Percentiles rank a stretch among this genome's conserved stretches.
Evolutionary conservation across 2,797 vertebrate genomes (phyloP).

Genomic region (Trematomus bernacchii): DNA sequence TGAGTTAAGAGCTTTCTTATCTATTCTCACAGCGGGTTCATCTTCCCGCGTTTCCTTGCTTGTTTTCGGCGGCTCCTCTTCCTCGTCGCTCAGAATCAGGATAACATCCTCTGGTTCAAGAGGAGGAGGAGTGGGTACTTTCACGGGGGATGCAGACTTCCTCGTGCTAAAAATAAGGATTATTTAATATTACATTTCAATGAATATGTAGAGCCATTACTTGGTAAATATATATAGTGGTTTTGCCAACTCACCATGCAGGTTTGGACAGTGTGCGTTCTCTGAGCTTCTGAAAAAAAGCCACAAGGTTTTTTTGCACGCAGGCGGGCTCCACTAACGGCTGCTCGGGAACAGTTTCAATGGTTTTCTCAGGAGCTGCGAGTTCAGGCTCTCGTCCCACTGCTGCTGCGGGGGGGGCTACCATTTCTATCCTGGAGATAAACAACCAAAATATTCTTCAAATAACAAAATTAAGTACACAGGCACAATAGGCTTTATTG

Average conservation of each 20-base stretch:
- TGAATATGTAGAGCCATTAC: neutral
- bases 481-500: neutral
- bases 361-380: neutral
- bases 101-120: conserved; percentile 83
- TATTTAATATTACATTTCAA: neutral
- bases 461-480: neutral
- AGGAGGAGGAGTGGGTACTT: conserved; percentile 41
- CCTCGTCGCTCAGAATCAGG: conserved; percentile 67
- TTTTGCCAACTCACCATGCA: conserved; percentile 64
- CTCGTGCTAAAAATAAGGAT: conserved; percentile 37
- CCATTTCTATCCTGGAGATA: conserved; percentile 22
- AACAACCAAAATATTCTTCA: conserved; percentile 12
- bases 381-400: conserved; percentile 22
- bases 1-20: conserved; percentile 29
- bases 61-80: conserved; percentile 20
- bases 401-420: neutral
- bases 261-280: conserved; percentile 56
- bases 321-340: conserved; percentile 10
- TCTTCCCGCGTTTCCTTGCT: conserved; percentile 4
- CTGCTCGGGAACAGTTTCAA: neutral
- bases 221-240: neutral
- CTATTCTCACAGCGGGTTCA: neutral
- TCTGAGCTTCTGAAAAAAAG: conserved; percentile 78
- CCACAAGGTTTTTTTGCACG: conserved; percentile 32
- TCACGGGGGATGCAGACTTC: conserved; percentile 43